Evolutionary conservation across 2,113 vertebrate genomes (phyloP).

Genomic region (Elephantulus edwardii): DNA sequence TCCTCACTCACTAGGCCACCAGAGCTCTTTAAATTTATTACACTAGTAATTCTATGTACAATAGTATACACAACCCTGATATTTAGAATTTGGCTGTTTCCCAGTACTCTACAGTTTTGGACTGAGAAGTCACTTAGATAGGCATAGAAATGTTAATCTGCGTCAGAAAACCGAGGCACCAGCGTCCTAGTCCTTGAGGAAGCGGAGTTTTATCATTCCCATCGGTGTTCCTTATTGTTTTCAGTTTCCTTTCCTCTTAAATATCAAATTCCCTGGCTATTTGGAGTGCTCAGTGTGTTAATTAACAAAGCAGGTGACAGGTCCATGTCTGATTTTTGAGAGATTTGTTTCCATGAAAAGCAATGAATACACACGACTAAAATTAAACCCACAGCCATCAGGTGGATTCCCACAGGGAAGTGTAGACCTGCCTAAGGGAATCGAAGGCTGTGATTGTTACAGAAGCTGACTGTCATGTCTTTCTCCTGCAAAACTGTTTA

Average conservation of each 20-base stretch:
- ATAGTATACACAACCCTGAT: not conserved
- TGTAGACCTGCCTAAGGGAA: too few species aligned
- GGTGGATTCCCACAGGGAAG: too few species aligned
- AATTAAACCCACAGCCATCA: too few species aligned
- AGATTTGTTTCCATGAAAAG: not conserved
- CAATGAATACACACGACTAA: not conserved
- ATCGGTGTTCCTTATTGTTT: conserved; percentile 1
- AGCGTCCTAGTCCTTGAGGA: not conserved
- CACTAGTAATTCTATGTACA: not conserved
- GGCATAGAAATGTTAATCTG: not conserved
- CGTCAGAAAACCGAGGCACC: not conserved
- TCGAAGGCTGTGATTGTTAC: too few species aligned
- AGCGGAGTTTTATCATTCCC: not conserved
- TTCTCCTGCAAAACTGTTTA: too few species aligned
- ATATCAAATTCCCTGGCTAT: not conserved
- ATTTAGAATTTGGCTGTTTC: too few species aligned
- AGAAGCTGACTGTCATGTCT: too few species aligned
- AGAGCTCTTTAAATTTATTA: too few species aligned
- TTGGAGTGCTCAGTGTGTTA: rapidly evolving
- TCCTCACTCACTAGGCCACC: too few species aligned
- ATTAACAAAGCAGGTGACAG: not conserved
- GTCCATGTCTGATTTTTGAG: rapidly evolving
- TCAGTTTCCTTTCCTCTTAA: not conserved
- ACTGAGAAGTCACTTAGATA: not conserved
- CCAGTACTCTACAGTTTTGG: not conserved